Base-by-base conservation (phyloP, 2,888 invertebrate species). In the Lepas anatifera region DNA sequence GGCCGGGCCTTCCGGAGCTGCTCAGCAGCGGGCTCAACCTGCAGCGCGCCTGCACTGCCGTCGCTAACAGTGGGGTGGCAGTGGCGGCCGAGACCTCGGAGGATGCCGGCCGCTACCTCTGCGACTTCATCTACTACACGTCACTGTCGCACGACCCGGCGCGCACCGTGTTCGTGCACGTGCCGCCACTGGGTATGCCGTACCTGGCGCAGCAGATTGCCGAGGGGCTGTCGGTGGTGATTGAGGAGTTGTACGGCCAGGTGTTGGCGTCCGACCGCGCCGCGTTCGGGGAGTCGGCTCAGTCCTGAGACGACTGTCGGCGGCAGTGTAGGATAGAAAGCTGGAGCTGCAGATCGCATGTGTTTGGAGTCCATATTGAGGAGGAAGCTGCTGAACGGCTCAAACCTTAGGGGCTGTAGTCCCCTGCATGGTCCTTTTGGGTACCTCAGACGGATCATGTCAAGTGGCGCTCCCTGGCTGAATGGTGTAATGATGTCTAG, bases 41-140 rank as follows among this genome's bases (percentile, higher is more conserved):
- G 43, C 22, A 27, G 32, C 64, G 64, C 37, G 27, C 64, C 39
- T 39, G 64, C 37, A 16, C 22, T 3, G 39, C 64, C 3, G 3
- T 37, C 25, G 37, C 7, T 6, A 2, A 3, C 41, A 22, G 22
- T 13, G 66, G 18, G 8, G 29, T 29, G 13, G 1, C 39, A 1
- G 58, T 69, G 6, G 37, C 11, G n/a, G 71, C 41, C 22, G n/a
- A 22, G 25, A 13, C 37, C 7, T 71, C 71, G 2, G 27, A 27
- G n/a, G 41, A 70, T 67, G 67, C 69, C 4, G 71, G 27, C 79
- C 87, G 89, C 79, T 93, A 87, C 78, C 81, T 92, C 4, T 93
- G 92, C 78, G 92, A 92, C 80, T 93, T 88, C 79, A 88, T 85
- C 69, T 92, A 87, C 81, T 92, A 87, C 81, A 85, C 86, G 35